Base-by-base conservation (phyloP, 2,888 invertebrate genomes). In the Diloba caeruleocephala region DNA sequence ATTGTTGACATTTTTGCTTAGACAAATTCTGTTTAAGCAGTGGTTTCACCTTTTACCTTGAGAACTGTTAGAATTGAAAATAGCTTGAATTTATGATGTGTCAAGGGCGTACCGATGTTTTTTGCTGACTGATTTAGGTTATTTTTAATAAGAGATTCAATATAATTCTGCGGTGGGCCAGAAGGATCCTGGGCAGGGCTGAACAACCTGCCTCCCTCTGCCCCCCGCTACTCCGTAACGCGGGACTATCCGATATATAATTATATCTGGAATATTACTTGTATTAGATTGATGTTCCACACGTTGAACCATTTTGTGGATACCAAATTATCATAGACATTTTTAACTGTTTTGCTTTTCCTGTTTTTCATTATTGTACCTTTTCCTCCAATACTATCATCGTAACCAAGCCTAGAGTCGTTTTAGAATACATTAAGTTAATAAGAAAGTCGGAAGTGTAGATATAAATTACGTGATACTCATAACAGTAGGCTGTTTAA, bases 1-100 rank as follows among this genome's bases (percentile, higher is more conserved):
- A 65, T 72, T 63, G 59, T 69, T 61, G 50, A 58, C 43, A 70
- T 74, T 63, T 65, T 58, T 53, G 66, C 62, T 42, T n/a, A 23
- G 21, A 6, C 29, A 12, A 32, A 26, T 25, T 34, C 34, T 43
- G 29, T 14, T 26, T 37, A n/a, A 9, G 15, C 10, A n/a, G 15
- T n/a, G 4, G n/a, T 19, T 21, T 4, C 21, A 19, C 2, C n/a
- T n/a, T n/a, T n/a, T n/a, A n/a, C n/a, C n/a, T n/a, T n/a, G n/a
- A n/a, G n/a, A n/a, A n/a, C n/a, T n/a, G n/a, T n/a, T n/a, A n/a
- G n/a, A n/a, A n/a, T n/a, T n/a, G n/a, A n/a, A n/a, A n/a, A n/a
- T n/a, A n/a, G n/a, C n/a, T n/a, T n/a, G n/a, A n/a, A n/a, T n/a
- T 21, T 21, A 21, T 21, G 21, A 21, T 21, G 17, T n/a, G n/a